phyloP scores from a whole-genome alignment of 2,888 invertebrate genomes.

The Eulithis testata region DNA sequence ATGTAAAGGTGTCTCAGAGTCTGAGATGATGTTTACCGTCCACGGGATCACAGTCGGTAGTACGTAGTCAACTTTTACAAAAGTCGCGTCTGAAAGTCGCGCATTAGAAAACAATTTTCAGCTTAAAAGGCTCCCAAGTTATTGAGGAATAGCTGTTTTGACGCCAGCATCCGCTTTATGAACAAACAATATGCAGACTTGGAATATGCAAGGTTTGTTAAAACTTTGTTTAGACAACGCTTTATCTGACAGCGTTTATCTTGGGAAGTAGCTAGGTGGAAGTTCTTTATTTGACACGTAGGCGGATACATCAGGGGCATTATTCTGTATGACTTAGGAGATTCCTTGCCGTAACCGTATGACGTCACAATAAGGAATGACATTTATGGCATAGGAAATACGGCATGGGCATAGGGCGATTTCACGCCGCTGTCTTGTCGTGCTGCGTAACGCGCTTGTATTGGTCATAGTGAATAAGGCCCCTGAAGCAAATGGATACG shows the following conservation, averaged over 20 bases:
- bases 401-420: too few species aligned
- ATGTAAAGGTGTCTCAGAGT: not conserved
- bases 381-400: too few species aligned
- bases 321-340: too few species aligned
- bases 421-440: too few species aligned
- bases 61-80: not conserved
- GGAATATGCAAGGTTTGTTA: slow-evolving; percentile 24
- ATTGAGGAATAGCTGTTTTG: slow-evolving; percentile 41
- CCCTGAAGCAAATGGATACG: too few species aligned
- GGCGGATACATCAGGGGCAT: not conserved
- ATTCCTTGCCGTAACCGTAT: too few species aligned
- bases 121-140: slow-evolving; percentile 31
- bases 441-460: too few species aligned
- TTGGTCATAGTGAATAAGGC: too few species aligned
- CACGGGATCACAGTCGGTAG: not conserved
- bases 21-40: not conserved
- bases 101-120: slow-evolving; percentile 2
- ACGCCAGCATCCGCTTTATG: slow-evolving; percentile 37
- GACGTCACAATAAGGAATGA: too few species aligned
- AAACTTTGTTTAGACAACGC: slow-evolving; percentile 31
- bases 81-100: slow-evolving; percentile 16
- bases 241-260: slow-evolving; percentile 21
- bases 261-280: slow-evolving; percentile 13
- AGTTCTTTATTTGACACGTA: slow-evolving; percentile 4
- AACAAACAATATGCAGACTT: slow-evolving; percentile 33